Conservation (phyloP, 1,140 invertebrate genomes). For the Aradophagus sp. region DNA sequence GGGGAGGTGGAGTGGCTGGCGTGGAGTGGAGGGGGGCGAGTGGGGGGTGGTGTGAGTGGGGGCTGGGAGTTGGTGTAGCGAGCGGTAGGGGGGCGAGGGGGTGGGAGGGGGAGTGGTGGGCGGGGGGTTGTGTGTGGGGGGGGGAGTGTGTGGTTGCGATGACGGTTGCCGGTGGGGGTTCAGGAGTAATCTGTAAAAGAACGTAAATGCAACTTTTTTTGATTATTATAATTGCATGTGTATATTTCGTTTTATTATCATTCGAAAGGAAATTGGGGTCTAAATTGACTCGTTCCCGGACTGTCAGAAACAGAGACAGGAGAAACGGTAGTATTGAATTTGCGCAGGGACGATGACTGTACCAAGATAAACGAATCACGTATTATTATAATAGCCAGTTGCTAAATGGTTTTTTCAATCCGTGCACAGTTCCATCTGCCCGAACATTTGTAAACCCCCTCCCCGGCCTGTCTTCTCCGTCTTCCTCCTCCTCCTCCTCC, state of each 20-base stretch:
- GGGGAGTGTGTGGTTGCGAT: too few species aligned
- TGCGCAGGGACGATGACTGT: slow-evolving; percentile 63
- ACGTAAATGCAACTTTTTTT: slow-evolving; percentile 42
- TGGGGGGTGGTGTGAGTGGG: too few species aligned
- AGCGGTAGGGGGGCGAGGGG: too few species aligned
- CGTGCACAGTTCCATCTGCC: slow-evolving; percentile 60
- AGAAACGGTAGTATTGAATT: slow-evolving; percentile 58
- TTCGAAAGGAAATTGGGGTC: slow-evolving; percentile 55
- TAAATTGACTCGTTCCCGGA: slow-evolving; percentile 57
- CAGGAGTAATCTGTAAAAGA: slow-evolving; percentile 47
- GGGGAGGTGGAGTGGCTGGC: too few species aligned
- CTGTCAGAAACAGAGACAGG: slow-evolving; percentile 59
- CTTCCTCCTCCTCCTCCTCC: slow-evolving; percentile 8
- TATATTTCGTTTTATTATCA: slow-evolving; percentile 58
- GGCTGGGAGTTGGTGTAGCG: too few species aligned
- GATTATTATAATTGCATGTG: slow-evolving; percentile 57
- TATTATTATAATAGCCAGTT: slow-evolving; percentile 76
- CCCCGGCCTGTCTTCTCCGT: slow-evolving; percentile 2
- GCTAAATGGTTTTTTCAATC: slow-evolving; percentile 76
- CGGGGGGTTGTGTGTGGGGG: too few species aligned
- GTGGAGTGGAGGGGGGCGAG: too few species aligned
- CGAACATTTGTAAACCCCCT: slow-evolving; percentile 23
- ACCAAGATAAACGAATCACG: slow-evolving; percentile 75
- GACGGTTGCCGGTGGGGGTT: too few species aligned
- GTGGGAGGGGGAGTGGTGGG: too few species aligned